Evolutionary conservation across 1,140 invertebrate genomes (phyloP).

Genomic region (Brachionus rotundiformis): DNA sequence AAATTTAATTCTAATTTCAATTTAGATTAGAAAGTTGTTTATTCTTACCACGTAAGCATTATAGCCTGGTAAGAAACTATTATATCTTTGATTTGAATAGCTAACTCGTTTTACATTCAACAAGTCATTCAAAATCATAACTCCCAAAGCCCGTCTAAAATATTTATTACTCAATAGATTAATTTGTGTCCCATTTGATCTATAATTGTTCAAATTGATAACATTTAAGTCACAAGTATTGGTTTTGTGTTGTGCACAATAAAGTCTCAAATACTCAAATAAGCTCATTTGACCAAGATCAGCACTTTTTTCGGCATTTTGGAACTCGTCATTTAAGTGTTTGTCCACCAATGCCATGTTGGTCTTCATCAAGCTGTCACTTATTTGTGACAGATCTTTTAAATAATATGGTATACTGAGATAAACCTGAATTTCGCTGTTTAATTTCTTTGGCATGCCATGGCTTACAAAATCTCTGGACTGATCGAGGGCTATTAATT

Average conservation of each 20-base stretch:
- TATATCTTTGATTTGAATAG: background rate
- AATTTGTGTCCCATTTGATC: background rate
- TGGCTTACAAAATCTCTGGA: background rate
- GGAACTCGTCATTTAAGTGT: slow-evolving; percentile 5
- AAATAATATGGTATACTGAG: background rate
- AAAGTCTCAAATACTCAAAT: slow-evolving; percentile 15
- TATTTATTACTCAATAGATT: slow-evolving; percentile 13
- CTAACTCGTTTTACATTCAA: background rate
- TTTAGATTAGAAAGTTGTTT: too few species aligned
- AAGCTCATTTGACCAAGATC: background rate
- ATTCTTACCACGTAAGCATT: background rate
- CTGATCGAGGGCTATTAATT: background rate
- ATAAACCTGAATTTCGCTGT: slow-evolving; percentile 30
- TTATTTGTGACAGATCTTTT: background rate
- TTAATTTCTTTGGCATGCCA: background rate
- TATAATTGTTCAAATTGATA: slow-evolving; percentile 20
- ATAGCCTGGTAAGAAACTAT: background rate
- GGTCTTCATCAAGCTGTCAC: background rate
- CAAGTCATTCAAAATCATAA: background rate
- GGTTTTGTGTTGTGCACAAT: slow-evolving; percentile 43
- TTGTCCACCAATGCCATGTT: background rate
- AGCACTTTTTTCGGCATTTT: background rate
- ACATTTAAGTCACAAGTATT: slow-evolving; percentile 49
- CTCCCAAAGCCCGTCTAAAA: slow-evolving; percentile 15
- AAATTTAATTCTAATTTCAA: background rate